Evolutionary conservation across 2,797 vertebrate species (phyloP).

Genomic region (Chlorospingus semifuscus): DNA sequence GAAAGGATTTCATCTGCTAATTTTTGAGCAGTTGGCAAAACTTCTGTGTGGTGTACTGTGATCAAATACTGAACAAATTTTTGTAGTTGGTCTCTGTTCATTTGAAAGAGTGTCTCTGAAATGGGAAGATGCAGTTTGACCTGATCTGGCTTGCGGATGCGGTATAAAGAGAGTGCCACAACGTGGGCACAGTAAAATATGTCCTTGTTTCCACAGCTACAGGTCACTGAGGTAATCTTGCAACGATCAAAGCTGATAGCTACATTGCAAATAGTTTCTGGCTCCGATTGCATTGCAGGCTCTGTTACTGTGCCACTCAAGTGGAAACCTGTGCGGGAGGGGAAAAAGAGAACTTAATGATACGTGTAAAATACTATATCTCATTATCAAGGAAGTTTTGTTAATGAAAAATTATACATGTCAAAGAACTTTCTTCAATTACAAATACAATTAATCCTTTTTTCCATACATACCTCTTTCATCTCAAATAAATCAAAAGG

Average conservation of each 20-base stretch:
- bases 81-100: constrained; percentile 98
- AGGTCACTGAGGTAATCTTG: constrained; percentile 99
- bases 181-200: constrained; percentile 99
- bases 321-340: constrained; percentile 85
- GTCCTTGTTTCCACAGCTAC: constrained; percentile 98
- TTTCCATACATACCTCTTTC: background rate
- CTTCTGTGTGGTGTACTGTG: constrained; percentile 97
- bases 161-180: constrained; percentile 95
- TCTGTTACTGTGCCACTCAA: constrained; percentile 97
- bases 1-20: constrained; percentile 98
- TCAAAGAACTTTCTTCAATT: background rate
- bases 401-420: background rate
- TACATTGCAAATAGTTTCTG: constrained; percentile 94
- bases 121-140: constrained; percentile 99
- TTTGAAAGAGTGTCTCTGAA: constrained; percentile 98
- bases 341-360: constrained; percentile 16
- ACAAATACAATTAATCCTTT: background rate
- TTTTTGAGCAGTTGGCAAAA: constrained; percentile 96
- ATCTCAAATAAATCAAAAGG: background rate
- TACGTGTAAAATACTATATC: background rate
- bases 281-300: constrained; percentile 90
- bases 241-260: constrained; percentile 99
- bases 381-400: background rate
- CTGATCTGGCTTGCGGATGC: constrained; percentile 96
- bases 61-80: constrained; percentile 99